A percentile compares a stretch with the other conserved stretches of the same genome.
These are phyloP conservation scores for Desmodus rotundus DNA, from an alignment of 2,113 vertebrate species.

Conservation along the genomic window DNA sequence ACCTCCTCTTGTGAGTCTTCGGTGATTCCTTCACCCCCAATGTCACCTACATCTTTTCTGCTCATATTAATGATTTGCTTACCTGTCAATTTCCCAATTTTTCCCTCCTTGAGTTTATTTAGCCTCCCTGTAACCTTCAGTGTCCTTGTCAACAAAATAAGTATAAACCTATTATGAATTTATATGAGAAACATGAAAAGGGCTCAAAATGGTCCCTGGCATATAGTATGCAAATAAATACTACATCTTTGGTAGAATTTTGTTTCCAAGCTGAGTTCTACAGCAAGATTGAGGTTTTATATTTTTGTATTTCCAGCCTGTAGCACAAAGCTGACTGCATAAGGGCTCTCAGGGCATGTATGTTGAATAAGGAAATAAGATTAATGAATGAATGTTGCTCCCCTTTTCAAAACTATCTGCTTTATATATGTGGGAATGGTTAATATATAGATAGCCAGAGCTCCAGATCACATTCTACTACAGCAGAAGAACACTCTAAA, in stretches of 20 bases:
- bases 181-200: neutral
- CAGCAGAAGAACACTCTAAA: neutral
- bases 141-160: neutral
- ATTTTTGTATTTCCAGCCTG: neutral
- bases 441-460: neutral
- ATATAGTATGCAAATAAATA: neutral
- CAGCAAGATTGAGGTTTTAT: neutral
- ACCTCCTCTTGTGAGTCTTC: neutral
- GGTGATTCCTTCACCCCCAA: neutral
- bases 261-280: neutral
- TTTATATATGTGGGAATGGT: neutral
- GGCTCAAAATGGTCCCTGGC: neutral
- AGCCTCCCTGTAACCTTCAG: neutral
- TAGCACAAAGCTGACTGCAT: neutral
- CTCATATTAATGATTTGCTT: neutral
- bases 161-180: neutral
- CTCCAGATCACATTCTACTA: neutral
- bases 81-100: neutral
- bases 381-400: neutral
- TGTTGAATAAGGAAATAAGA: neutral
- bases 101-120: neutral
- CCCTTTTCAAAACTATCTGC: slow-evolving; percentile 23
- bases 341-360: neutral
- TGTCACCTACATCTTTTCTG: neutral
- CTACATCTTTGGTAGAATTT: neutral